phyloP scores from a whole-genome alignment of 1,140 invertebrate species.

The Oppia nitens region DNA sequence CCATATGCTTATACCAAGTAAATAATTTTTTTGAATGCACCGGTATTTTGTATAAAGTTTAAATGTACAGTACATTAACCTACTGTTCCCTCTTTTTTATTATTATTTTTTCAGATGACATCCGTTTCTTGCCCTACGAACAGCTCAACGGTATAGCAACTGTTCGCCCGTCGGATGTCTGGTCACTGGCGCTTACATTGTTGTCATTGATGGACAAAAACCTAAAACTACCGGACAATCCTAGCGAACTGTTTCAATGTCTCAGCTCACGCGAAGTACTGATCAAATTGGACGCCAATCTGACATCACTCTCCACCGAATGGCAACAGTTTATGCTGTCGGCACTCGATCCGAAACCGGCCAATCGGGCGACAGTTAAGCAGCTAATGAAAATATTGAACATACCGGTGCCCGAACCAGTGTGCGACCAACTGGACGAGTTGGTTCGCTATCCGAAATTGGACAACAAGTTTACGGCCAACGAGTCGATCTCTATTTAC shows the following conservation, averaged over 20 bases:
- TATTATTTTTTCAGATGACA: slow-evolving; percentile 8
- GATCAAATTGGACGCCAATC: slow-evolving; percentile 1
- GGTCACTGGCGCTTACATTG: slow-evolving; percentile 75
- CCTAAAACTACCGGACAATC: slow-evolving; percentile 14
- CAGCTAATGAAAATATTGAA: slow-evolving; percentile 9
- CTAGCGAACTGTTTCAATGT: slow-evolving; percentile 9
- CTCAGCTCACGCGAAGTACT: slow-evolving; percentile 9
- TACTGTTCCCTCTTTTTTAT: too few relatives aligned
- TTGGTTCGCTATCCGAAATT: not conserved
- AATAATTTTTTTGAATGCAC: not conserved
- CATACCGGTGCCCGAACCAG: slow-evolving; percentile 4
- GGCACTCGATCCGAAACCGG: slow-evolving; percentile 5
- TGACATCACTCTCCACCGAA: not conserved
- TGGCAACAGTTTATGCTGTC: slow-evolving; percentile 11
- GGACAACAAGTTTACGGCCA: not conserved
- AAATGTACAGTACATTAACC: too few relatives aligned
- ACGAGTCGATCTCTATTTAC: slow-evolving; percentile 9
- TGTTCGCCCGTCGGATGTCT: slow-evolving; percentile 60
- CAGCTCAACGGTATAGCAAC: slow-evolving; percentile 8
- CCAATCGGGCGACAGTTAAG: not conserved
- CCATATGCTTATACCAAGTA: slow-evolving; percentile 1
- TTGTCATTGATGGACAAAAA: slow-evolving; percentile 46
- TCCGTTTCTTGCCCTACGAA: slow-evolving; percentile 14
- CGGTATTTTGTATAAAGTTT: too few relatives aligned
- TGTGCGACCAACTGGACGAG: not conserved